Evolutionary conservation across 2,113 vertebrate species (phyloP).

Genomic region (Lampris megalopsis): DNA sequence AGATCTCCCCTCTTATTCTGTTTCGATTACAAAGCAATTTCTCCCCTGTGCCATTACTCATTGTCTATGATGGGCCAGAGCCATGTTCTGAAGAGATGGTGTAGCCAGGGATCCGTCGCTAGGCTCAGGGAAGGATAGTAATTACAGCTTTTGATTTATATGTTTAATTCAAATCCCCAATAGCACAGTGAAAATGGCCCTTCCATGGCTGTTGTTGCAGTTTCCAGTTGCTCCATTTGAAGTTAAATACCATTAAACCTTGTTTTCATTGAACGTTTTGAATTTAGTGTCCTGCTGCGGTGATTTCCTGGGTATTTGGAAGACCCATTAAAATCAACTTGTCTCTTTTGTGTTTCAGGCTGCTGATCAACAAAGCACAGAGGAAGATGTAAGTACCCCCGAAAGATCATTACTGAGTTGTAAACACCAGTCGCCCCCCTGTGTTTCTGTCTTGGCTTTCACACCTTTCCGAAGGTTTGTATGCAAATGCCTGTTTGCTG

Average conservation of each 20-base stretch:
- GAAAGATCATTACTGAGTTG: slow-evolving; percentile 7
- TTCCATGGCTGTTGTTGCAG: slow-evolving; percentile 41
- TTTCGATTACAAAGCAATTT: slow-evolving; percentile 71
- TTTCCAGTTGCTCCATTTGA: slow-evolving; percentile 34
- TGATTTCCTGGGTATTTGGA: slow-evolving; percentile 29
- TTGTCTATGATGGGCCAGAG: slow-evolving; percentile 60
- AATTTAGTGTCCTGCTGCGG: slow-evolving; percentile 24
- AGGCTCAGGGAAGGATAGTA: slow-evolving; percentile 10
- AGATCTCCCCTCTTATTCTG: slow-evolving; percentile 61
- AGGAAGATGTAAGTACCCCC: slow-evolving; percentile 83
- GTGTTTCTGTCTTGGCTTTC: slow-evolving; percentile 22
- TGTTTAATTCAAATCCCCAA: slow-evolving; percentile 53
- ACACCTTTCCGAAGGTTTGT: slow-evolving; percentile 43
- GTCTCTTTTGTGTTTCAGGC: slow-evolving; percentile 75
- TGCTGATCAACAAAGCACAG: slow-evolving; percentile 81
- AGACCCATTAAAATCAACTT: slow-evolving; percentile 19
- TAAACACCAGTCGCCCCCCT: slow-evolving; percentile 12
- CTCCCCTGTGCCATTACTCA: slow-evolving; percentile 68
- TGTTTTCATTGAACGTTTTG: slow-evolving; percentile 14
- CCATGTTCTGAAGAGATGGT: slow-evolving; percentile 23
- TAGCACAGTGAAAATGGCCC: slow-evolving; percentile 38
- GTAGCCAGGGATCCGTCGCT: slow-evolving; percentile 25
- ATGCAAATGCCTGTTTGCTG: slow-evolving; percentile 33
- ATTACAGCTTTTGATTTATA: slow-evolving; percentile 37
- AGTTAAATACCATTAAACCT: slow-evolving; percentile 31